These are phyloP conservation scores for Agrotis puta DNA, from an alignment of 2,888 invertebrate genomes.

Conservation along the genomic window DNA sequence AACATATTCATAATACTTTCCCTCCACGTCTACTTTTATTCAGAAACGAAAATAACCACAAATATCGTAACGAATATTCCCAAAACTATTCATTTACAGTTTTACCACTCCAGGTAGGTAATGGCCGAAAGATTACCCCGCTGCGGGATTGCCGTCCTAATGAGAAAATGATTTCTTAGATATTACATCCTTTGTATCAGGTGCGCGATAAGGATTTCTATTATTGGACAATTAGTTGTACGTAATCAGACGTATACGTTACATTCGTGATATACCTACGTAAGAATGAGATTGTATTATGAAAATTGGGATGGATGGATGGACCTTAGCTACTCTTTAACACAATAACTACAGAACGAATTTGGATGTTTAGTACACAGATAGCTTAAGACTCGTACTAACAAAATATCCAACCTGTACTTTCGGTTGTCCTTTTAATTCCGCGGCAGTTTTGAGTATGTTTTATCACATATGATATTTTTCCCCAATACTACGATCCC, in stretches of 20 bases:
- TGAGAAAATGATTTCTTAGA: constrained; percentile 75
- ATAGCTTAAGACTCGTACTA: no score
- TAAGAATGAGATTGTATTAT: background rate
- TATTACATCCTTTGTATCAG: constrained; percentile 60
- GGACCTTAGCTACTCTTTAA: no score
- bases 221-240: constrained; percentile 56
- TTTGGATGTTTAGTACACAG: no score
- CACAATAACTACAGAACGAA: no score
- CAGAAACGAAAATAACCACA: background rate
- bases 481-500: no score
- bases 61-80: constrained; percentile 32
- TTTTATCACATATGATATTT: no score
- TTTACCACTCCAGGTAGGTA: constrained; percentile 65
- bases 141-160: constrained; percentile 71
- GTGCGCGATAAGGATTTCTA: constrained; percentile 54
- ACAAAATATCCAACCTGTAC: no score
- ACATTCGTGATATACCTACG: constrained; percentile 16
- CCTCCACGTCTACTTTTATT: background rate
- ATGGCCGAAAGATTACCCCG: constrained; percentile 81
- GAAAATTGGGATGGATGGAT: background rate
- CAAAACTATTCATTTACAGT: constrained; percentile 75
- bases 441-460: no score
- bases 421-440: no score
- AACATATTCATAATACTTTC: background rate
- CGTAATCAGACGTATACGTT: constrained; percentile 32